Conservation (phyloP, 2,888 invertebrate genomes). For the Myopa testacea region DNA sequence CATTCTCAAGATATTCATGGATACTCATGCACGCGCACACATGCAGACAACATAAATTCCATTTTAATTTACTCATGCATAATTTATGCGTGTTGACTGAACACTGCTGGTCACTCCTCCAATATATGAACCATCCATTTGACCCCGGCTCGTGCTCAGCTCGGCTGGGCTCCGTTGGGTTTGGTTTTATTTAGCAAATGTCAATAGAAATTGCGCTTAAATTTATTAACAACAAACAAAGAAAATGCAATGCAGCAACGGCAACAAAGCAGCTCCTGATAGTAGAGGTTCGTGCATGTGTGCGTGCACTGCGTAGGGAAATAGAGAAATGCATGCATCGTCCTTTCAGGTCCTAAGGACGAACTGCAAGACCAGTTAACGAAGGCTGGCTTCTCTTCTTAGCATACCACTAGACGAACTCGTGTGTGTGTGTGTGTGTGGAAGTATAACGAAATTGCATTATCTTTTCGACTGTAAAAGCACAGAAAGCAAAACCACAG, state of each 20-base stretch:
- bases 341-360: slow-evolving; percentile 11
- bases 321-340: neutral
- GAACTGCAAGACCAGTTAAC: slow-evolving; percentile 9
- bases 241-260: slow-evolving; percentile 40
- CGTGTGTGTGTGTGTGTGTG: slow-evolving; percentile 6
- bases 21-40: neutral
- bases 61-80: slow-evolving; percentile 63
- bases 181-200: slow-evolving; percentile 30
- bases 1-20: neutral
- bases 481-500: slow-evolving; percentile 32
- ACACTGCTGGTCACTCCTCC: slow-evolving; percentile 47
- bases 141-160: neutral
- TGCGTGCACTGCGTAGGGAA: neutral
- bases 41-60: slow-evolving; percentile 59
- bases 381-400: neutral
- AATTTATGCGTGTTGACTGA: slow-evolving; percentile 63
- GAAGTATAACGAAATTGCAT: slow-evolving; percentile 41
- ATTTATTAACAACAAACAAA: slow-evolving; percentile 47
- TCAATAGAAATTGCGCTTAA: slow-evolving; percentile 37
- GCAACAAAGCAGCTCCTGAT: neutral
- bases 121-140: slow-evolving; percentile 36
- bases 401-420: neutral
- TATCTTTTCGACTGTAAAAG: slow-evolving; percentile 29
- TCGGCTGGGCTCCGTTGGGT: neutral
- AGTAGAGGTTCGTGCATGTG: neutral